Conservation (phyloP, 2,113 vertebrate genomes). For the Cyanoderma ruficeps region DNA sequence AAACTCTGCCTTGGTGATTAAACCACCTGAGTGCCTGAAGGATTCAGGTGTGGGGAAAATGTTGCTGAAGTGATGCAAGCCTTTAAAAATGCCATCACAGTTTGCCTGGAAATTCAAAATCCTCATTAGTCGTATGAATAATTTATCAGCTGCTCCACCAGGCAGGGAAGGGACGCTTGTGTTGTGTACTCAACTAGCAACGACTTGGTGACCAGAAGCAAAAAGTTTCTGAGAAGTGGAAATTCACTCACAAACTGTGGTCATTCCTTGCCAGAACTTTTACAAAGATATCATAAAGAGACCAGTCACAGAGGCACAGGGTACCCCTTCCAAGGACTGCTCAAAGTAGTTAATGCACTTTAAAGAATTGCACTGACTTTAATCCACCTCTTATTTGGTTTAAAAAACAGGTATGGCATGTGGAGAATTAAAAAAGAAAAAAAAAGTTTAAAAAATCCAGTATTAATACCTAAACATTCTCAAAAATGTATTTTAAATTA, state of each 20-base stretch:
- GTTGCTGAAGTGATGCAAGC: conserved; percentile 28
- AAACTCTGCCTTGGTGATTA: conserved; percentile 25
- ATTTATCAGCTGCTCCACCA: conserved; percentile 66
- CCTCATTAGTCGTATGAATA: conserved; percentile 63
- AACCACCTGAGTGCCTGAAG: conserved; percentile 76
- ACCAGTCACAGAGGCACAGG: neutral
- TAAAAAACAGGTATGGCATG: neutral
- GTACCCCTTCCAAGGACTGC: conserved; percentile 10
- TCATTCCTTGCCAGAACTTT: conserved; percentile 39
- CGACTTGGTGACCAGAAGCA: neutral
- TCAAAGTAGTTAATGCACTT: conserved; percentile 37
- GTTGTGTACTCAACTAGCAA: conserved; percentile 28
- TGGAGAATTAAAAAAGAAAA: neutral
- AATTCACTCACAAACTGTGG: neutral
- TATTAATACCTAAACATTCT: conserved; percentile 13
- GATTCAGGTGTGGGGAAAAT: conserved; percentile 71
- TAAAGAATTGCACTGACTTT: conserved; percentile 15
- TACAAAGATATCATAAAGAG: conserved; percentile 29
- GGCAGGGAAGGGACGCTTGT: conserved; percentile 52
- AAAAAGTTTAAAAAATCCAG: neutral
- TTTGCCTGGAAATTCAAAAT: conserved; percentile 63
- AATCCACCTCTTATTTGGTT: conserved; percentile 22
- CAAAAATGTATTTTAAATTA: conserved; percentile 34
- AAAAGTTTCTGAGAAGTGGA: neutral
- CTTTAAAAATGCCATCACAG: conserved; percentile 48